phyloP scores from a whole-genome alignment of 2,888 invertebrate species.

The Pristionchus maxplancki region DNA sequence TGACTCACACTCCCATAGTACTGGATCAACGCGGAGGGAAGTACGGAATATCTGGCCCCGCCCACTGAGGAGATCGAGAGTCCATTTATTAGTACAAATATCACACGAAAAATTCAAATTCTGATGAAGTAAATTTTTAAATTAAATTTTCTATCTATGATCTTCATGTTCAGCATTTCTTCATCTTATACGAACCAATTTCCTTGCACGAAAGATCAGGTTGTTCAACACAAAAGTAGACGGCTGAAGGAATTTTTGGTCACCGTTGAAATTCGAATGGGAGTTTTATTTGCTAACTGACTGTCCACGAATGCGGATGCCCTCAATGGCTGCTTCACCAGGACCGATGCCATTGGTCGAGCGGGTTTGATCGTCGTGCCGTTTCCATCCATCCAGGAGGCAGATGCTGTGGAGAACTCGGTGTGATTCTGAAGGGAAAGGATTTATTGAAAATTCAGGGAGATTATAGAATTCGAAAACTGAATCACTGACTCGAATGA shows the following conservation, averaged over 20 bases:
- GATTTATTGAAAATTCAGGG: too few species aligned
- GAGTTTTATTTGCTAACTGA: not conserved
- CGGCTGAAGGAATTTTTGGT: not conserved
- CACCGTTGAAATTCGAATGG: not conserved
- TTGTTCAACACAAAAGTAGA: not conserved
- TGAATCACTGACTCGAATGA: not conserved
- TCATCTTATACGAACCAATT: constrained; percentile 9
- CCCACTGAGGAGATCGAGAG: not conserved
- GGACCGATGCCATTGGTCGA: not conserved
- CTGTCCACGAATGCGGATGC: constrained; percentile 3
- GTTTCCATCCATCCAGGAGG: not conserved
- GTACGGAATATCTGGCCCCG: not conserved
- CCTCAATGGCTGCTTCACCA: not conserved
- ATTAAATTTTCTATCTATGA: not conserved
- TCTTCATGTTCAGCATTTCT: not conserved
- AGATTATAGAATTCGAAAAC: too few species aligned
- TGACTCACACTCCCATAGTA: not conserved
- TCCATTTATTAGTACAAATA: not conserved
- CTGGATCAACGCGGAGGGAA: constrained; percentile 22
- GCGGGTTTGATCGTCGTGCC: not conserved
- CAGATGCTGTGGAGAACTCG: not conserved
- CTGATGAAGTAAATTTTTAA: not conserved
- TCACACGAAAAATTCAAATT: not conserved
- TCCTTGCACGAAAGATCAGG: constrained; percentile 11
- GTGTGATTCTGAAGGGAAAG: not conserved